Conservation (phyloP, 2,113 vertebrate species). For the Prietella phreatophila region DNA sequence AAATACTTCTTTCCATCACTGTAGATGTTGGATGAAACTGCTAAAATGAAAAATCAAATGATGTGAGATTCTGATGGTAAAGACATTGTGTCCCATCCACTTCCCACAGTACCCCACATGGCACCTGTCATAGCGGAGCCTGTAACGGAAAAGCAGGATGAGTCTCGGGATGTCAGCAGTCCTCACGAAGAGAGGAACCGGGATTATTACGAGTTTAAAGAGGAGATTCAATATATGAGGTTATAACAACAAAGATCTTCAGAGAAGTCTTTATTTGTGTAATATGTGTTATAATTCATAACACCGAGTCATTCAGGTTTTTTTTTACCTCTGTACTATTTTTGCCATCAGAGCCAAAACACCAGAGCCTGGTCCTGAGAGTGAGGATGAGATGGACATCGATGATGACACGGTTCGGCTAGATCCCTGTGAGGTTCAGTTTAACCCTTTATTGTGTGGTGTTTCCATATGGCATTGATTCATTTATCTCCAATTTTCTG, state of each 20-base stretch:
- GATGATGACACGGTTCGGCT: slow-evolving; percentile 75
- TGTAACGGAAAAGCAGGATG: slow-evolving; percentile 48
- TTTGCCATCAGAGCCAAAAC: slow-evolving; percentile 76
- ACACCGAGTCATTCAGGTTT: not conserved
- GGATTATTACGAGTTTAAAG: slow-evolving; percentile 88
- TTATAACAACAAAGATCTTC: slow-evolving; percentile 47
- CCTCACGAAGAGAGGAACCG: slow-evolving; percentile 67
- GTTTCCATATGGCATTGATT: no score
- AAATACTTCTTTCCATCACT: no score
- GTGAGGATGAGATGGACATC: slow-evolving; percentile 68
- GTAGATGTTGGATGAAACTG: not conserved
- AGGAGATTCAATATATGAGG: slow-evolving; percentile 89
- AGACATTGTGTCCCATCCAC: not conserved
- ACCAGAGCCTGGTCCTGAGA: slow-evolving; percentile 70
- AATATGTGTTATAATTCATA: not conserved
- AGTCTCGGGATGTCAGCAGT: slow-evolving; percentile 63
- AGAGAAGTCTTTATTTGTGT: not conserved
- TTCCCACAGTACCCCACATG: not conserved
- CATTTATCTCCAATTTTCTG: no score
- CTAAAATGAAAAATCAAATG: not conserved
- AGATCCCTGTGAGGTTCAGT: slow-evolving; percentile 74
- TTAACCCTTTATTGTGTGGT: no score
- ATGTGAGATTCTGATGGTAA: not conserved
- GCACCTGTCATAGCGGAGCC: not conserved
- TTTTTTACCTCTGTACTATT: not conserved